These are phyloP conservation scores for Diloba caeruleocephala DNA, from an alignment of 2,888 invertebrate species.

Conservation along the genomic window DNA sequence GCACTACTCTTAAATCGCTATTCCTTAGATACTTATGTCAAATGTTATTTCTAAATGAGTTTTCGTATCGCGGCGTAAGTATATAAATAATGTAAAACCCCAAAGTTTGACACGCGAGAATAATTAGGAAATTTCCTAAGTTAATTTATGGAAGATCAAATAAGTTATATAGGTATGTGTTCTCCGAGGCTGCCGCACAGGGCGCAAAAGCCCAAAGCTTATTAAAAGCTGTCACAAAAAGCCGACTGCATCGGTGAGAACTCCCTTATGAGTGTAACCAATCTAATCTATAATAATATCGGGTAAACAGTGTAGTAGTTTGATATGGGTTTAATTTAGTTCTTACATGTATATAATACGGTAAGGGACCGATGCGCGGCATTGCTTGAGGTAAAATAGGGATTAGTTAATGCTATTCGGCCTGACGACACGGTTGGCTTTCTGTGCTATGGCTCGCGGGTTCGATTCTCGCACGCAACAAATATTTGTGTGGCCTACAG, in stretches of 20 bases:
- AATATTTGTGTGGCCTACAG: too few species aligned
- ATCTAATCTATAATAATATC: slow-evolving; percentile 63
- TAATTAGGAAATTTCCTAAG: slow-evolving; percentile 59
- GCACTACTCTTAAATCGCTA: too few species aligned
- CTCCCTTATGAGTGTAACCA: slow-evolving; percentile 65
- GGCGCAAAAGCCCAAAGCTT: slow-evolving; percentile 80
- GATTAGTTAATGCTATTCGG: too few species aligned
- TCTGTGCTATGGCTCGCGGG: too few species aligned
- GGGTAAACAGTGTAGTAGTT: slow-evolving; percentile 25
- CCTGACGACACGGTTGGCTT: too few species aligned
- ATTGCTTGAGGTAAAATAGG: too few species aligned
- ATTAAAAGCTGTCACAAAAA: slow-evolving; percentile 83
- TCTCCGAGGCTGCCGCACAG: slow-evolving; percentile 60
- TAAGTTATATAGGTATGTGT: slow-evolving; percentile 61
- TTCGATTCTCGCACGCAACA: too few species aligned
- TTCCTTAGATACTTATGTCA: slow-evolving; percentile 42
- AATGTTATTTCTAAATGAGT: slow-evolving; percentile 40
- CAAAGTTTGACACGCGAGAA: slow-evolving; percentile 50
- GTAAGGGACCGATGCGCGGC: too few species aligned
- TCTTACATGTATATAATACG: too few species aligned
- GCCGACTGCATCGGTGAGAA: slow-evolving; percentile 64
- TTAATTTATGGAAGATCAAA: slow-evolving; percentile 64
- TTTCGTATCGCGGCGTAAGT: slow-evolving; percentile 24
- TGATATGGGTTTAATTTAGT: background rate
- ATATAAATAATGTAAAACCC: slow-evolving; percentile 53